Percentiles rank a stretch among this genome's conserved stretches.
Conservation (phyloP, 2,797 vertebrate genomes). For the Falco peregrinus region DNA sequence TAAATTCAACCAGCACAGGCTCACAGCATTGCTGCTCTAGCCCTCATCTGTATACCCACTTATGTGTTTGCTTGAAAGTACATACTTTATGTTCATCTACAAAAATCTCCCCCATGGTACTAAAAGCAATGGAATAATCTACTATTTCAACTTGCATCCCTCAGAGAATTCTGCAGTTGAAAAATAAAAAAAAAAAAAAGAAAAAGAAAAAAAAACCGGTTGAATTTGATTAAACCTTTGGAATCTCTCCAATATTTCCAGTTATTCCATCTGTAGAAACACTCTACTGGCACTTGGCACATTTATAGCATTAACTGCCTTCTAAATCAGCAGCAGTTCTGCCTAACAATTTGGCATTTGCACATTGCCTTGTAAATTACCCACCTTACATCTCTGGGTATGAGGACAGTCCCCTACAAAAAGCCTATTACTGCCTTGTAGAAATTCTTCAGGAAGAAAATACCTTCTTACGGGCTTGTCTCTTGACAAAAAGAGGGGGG, state of each 20-base stretch:
- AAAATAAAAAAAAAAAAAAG: not conserved
- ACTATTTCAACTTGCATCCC: slow-evolving; percentile 41
- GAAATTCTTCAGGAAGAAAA: slow-evolving; percentile 30
- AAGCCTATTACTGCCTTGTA: slow-evolving; percentile 13
- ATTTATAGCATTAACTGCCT: slow-evolving; percentile 71
- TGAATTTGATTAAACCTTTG: slow-evolving; percentile 76
- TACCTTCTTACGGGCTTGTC: not conserved
- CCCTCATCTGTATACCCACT: not conserved
- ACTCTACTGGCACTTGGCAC: slow-evolving; percentile 74
- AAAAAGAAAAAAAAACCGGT: slow-evolving; percentile 10
- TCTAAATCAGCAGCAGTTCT: slow-evolving; percentile 73
- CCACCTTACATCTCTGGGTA: slow-evolving; percentile 51
- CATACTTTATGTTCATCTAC: not conserved
- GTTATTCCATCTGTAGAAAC: slow-evolving; percentile 77
- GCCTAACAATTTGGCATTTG: slow-evolving; percentile 74
- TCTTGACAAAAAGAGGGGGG: not conserved
- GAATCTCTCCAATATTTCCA: slow-evolving; percentile 73
- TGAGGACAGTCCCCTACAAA: slow-evolving; percentile 19
- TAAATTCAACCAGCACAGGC: not conserved
- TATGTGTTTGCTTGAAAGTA: not conserved
- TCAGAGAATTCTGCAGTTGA: slow-evolving; percentile 59
- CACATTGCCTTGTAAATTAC: slow-evolving; percentile 69
- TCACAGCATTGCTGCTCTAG: not conserved
- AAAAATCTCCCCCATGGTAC: slow-evolving; percentile 21
- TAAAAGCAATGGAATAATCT: slow-evolving; percentile 63